Base-by-base conservation (phyloP, 2,797 vertebrate genomes). In the Eulemur mongoz region DNA sequence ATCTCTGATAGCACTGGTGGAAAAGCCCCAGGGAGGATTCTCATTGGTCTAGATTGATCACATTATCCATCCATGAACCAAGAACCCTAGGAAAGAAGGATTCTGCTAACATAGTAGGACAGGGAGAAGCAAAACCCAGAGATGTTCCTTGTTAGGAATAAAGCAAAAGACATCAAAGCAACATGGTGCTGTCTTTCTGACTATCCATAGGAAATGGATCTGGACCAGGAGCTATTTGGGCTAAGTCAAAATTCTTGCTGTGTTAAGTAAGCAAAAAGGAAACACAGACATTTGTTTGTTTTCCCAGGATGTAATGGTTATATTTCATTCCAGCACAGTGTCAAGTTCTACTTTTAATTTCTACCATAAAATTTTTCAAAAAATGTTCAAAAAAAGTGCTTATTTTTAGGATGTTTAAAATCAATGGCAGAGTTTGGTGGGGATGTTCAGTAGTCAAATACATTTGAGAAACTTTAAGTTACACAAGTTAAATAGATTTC, bases 261-360 rank as follows among this genome's bases (percentile, higher is more conserved):
- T 43, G 52, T 70, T 57, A 80, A 86, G 14, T 80, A 32, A 83
- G n/a, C 27, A 67, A 65, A 32, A 52, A 89, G 32, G 30, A 89
- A 86, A 76, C n/a, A 40, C 0, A 79, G 4, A 35, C n/a, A 59
- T 57, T 43, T 5, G 27, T 73, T 83, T 83, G 3, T 69, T 79
- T 69, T 79, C 40, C 20, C 27, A 11, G 20, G 20, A 25, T 5
- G 2, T 23, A 48, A n/a, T 30, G 4, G 50, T 70, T 63, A 81
- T 40, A 8, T 70, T 57, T 50, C 59, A 45, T 48, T 76, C n/a
- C 27, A 78, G 75, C 23, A 48, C 25, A 65, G 17, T 32, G 14
- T 75, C 54, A 73, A 83, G 2, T 40, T 86, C 50, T 80, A 92
- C 15, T 67, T 78, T 93, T 95, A 93, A 92, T 70, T 91, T 92